Percentiles rank a stretch among this genome's conserved stretches.
These are phyloP conservation scores for Cydia strobilella DNA, from an alignment of 1,140 invertebrate genomes.

Conservation along the genomic window DNA sequence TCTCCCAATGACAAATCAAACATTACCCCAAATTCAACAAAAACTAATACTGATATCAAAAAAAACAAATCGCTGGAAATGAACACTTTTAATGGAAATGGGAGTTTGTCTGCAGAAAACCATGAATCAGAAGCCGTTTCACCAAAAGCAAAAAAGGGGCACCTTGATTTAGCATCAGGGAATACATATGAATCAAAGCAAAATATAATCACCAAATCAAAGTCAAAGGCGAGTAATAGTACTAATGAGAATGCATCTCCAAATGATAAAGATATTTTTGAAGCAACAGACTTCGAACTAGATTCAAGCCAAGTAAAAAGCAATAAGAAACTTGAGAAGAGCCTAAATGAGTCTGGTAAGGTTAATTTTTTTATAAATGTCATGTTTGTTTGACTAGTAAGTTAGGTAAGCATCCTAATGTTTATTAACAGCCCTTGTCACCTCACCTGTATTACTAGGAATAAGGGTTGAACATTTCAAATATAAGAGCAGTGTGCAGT, in stretches of 20 bases:
- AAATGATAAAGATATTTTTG: slow-evolving; percentile 61
- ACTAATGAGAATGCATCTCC: slow-evolving; percentile 33
- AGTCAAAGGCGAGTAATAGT: not conserved
- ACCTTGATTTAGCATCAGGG: not conserved
- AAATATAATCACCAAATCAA: not conserved
- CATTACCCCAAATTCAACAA: not conserved
- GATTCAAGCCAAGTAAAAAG: slow-evolving; percentile 40
- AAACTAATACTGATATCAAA: not conserved
- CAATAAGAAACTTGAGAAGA: slow-evolving; percentile 56
- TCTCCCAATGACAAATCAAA: not conserved
- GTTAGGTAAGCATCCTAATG: slow-evolving; percentile 15
- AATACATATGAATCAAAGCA: not conserved
- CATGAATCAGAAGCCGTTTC: not conserved
- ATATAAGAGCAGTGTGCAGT: no score
- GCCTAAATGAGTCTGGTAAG: slow-evolving; percentile 68
- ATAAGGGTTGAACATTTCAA: no score
- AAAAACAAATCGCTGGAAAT: not conserved
- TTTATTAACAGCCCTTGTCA: slow-evolving; percentile 15
- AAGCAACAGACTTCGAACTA: slow-evolving; percentile 44
- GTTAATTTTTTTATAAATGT: not conserved
- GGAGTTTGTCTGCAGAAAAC: slow-evolving; percentile 13
- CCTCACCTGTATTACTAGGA: no score
- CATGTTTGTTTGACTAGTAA: not conserved
- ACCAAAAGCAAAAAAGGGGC: slow-evolving; percentile 10
- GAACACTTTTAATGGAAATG: slow-evolving; percentile 8